Evolutionary conservation across 2,797 vertebrate genomes (phyloP), one percentile per base, ranked within the genome.

Genomic region (Sebastes ruberrimus): DNA sequence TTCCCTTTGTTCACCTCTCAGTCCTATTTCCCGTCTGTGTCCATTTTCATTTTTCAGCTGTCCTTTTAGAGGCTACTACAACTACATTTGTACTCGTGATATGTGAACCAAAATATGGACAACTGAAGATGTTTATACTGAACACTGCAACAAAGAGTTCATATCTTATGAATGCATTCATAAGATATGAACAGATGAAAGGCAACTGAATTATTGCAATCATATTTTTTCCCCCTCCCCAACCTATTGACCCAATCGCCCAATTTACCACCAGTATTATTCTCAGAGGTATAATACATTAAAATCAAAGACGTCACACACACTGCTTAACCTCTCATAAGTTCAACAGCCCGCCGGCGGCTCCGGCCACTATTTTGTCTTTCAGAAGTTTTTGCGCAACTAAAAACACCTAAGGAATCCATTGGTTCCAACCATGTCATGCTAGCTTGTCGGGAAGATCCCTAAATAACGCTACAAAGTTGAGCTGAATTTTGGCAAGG

Each of bases 21-120:
- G 65, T 46, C 22, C 32, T 32, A 23, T 71, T 74, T 83, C 38
- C 18, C 70, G 27, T 52, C 46, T 65, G 30, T 60, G 6, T 59
- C 55, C 53, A 42, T 71, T 59, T 81, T 67, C 32, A 55, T 64
- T 67, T 69, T 33, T 66, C 30, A 7, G 49, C 30, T 56, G 32
- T 25, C 22, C 32, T 53, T 65, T 65, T 59, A 28, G 20, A 64
- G 28, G 42, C 30, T 42, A 42, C 38, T 60, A 14, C 6, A 42
- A 10, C 32, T 57, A 27, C 1, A 57, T 35, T 56, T 20, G 20
- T 14, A 25, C 53, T 57, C 6, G 9, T 38, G 22, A 25, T 8
- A 10, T 55, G 7, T 61, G 35, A 70, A 74, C 20, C 46, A 59
- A 56, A 23, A 22, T 14, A 49, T 56, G 27, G 30, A 55, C 33